Base-by-base conservation (phyloP, 1,140 invertebrate genomes). In the Ridgeia piscesae region DNA sequence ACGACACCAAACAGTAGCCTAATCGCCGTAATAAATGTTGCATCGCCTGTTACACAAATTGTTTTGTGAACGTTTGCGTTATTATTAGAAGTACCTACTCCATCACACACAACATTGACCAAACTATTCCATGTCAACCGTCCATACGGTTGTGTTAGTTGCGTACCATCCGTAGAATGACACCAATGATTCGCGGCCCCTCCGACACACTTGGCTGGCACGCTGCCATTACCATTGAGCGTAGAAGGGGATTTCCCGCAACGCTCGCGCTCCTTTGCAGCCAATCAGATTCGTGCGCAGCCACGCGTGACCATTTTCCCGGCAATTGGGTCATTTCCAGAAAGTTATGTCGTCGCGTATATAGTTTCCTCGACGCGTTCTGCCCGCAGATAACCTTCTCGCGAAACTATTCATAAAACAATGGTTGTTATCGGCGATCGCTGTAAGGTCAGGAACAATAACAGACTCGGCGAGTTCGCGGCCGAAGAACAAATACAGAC, bases 241-340 rank as follows among this genome's bases (percentile, higher is more conserved):
- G 58, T 27, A 77, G 58, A 77, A 42, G 58, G 58, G 58, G 58
- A 77, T 77, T 77, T 77, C 58, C 58, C 58, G 11, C 58, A 21
- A 21, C 58, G 58, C 27, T 77, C 58, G 58, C 58, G 58, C 2
- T 17, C 58, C 58, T 77, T 77, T 77, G 11, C 58, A 31, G 58
- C 58, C 58, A 77, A 77, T 77, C 58, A 77, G 58, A 77, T 77
- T 77, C 58, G 58, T 21, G 17, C 58, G 11, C 58, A 77, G 58
- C 58, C 11, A 77, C 11, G 58, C 58, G 58, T 21, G 58, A 0
- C 58, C 58, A 77, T 17, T 8, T 77, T 77, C 58, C 58, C 58
- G 58, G 58, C 58, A 77, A 77, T 77, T 77, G 58, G 58, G 58
- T 77, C 58, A 77, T 77, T 77, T 77, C 58, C 58, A 77, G 58